Base-by-base conservation (phyloP, 2,888 invertebrate species). In the Odontocerum albicorne region DNA sequence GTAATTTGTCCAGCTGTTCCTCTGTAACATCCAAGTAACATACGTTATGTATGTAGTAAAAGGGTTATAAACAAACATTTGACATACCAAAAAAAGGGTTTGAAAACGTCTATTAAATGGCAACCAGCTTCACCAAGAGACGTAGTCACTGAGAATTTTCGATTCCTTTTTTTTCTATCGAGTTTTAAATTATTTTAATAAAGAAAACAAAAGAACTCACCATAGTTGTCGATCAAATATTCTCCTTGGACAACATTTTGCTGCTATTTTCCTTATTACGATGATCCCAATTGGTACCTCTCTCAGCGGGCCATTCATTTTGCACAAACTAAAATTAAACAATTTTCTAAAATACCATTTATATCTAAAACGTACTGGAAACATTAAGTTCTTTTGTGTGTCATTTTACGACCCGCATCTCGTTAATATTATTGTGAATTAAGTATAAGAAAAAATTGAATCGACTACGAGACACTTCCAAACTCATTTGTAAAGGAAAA, bases 221-320 rank as follows among this genome's bases (percentile, higher is more conserved):
- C 86, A 83, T 65, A 80, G 67, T 64, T 86, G 77, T 65, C 85
- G 78, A 67, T 87, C 86, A 58, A 83, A 74, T 62, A 80, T 80
- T 4, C 82, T 66, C 13, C 84, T 74, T 3, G 84, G 83, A 64
- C 84, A 87, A 49, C 81, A 81, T 63, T 69, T 76, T 4, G 73
- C 72, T 10, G 71, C 76, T 15, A 76, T 63, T 62, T 70, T 77
- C 64, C 86, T 84, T 44, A 87, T 64, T 21, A 75, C 66, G 63
- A 76, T 74, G 7, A 88, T 70, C n/a, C 89, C 88, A 57, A 83
- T 67, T 10, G 90, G 89, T 43, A 85, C 76, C 55, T 85, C 83
- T 61, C 72, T 74, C 50, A 73, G 74, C 19, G 74, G 73, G 13
- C 77, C 77, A 62, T 75, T 80, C 85, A 85, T 85, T 66, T 72